phyloP scores from a whole-genome alignment of 2,797 vertebrate species.

The Champsocephalus esox region DNA sequence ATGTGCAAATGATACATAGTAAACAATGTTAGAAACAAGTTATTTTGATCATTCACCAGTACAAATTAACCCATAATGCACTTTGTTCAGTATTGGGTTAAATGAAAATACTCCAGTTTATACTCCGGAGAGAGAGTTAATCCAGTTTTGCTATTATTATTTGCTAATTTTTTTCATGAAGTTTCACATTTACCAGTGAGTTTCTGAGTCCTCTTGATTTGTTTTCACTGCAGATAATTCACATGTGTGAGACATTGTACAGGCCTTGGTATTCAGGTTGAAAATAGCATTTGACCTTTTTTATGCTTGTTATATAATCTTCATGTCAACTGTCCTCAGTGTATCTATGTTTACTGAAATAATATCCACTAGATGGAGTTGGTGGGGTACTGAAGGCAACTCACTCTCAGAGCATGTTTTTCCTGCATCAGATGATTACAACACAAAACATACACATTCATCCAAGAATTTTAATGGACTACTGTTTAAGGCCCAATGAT shows the following conservation, averaged over 20 bases:
- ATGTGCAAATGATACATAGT: slow-evolving; percentile 75
- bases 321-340: not conserved
- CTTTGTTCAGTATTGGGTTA: slow-evolving; percentile 29
- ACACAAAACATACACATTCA: not conserved
- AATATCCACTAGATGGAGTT: slow-evolving; percentile 72
- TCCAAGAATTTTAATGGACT: slow-evolving; percentile 1
- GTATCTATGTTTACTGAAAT: not conserved
- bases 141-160: slow-evolving; percentile 57
- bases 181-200: slow-evolving; percentile 51
- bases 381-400: slow-evolving; percentile 13
- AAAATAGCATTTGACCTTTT: slow-evolving; percentile 4
- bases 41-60: slow-evolving; percentile 36
- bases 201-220: slow-evolving; percentile 4
- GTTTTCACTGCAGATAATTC: slow-evolving; percentile 11
- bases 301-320: slow-evolving; percentile 3
- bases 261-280: slow-evolving; percentile 13
- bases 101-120: slow-evolving; percentile 68
- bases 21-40: slow-evolving; percentile 54
- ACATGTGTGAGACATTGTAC: slow-evolving; percentile 9
- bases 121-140: slow-evolving; percentile 38
- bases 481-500: not conserved
- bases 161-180: slow-evolving; percentile 34
- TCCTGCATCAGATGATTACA: slow-evolving; percentile 5
- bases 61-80: slow-evolving; percentile 27
- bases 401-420: slow-evolving; percentile 37